A percentile compares a stretch with the other conserved stretches of the same genome.
Evolutionary conservation across 1,140 invertebrate genomes (phyloP).

Genomic region (Lasaia peninsularis): DNA sequence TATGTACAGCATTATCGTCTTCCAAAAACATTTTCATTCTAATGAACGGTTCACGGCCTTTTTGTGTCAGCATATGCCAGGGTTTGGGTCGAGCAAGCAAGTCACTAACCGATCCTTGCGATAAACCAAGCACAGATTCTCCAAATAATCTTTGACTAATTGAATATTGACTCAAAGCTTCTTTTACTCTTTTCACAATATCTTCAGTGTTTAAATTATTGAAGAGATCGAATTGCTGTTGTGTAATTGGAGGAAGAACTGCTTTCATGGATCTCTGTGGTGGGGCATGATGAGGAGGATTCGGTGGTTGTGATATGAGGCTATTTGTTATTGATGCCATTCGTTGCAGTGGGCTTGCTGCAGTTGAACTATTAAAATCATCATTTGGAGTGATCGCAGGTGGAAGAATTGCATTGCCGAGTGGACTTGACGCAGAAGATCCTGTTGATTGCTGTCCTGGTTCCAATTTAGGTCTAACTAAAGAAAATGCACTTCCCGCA

Average conservation of each 20-base stretch:
- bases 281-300: conserved; percentile 87
- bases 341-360: conserved; percentile 94
- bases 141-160: conserved; percentile 99
- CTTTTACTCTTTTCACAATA: conserved; percentile 98
- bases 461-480: conserved; percentile 89
- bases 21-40: conserved; percentile 99
- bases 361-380: conserved; percentile 86
- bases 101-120: conserved; percentile 97
- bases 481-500: conserved; percentile 89
- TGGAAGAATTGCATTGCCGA: conserved; percentile 89
- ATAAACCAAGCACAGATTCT: conserved; percentile 97
- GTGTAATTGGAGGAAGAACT: conserved; percentile 97
- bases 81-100: conserved; percentile 95
- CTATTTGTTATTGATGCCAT: conserved; percentile 99
- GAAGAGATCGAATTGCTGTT: conserved; percentile 99
- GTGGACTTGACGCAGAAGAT: conserved; percentile 84
- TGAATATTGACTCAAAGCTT: conserved; percentile 98
- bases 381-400: conserved; percentile 87
- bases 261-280: conserved; percentile 94
- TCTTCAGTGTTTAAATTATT: conserved; percentile 99
- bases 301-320: conserved; percentile 93
- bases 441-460: conserved; percentile 82
- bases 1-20: conserved; percentile 97
- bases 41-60: conserved; percentile 97
- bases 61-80: conserved; percentile 98